phyloP scores from a whole-genome alignment of 2,113 vertebrate genomes.

The Paracanthobrama guichenoti region DNA sequence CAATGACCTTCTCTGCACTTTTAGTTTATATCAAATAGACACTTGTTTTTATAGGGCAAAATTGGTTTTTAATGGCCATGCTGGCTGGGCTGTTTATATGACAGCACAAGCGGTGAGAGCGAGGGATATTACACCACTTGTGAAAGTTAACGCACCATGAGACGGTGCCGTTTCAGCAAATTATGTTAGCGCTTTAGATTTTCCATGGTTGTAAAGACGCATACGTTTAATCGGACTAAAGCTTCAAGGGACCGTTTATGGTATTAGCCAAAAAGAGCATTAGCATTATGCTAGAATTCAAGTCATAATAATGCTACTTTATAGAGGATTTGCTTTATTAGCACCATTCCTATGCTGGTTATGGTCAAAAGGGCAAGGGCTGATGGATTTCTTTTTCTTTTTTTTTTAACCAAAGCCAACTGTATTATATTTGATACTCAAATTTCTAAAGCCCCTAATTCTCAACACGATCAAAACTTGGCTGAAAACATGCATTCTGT shows the following conservation, averaged over 20 bases:
- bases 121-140: slow-evolving; percentile 34
- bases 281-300: neutral
- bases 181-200: slow-evolving; percentile 30
- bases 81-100: slow-evolving; percentile 57
- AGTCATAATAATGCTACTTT: slow-evolving; percentile 5
- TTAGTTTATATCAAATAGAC: slow-evolving; percentile 47
- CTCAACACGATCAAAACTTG: neutral
- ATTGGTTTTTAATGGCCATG: slow-evolving; percentile 61
- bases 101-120: slow-evolving; percentile 36
- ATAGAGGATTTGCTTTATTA: slow-evolving; percentile 23
- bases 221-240: slow-evolving; percentile 40
- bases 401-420: neutral
- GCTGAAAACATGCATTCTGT: neutral
- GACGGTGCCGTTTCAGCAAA: slow-evolving; percentile 42
- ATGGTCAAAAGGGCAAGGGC: neutral
- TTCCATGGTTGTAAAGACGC: slow-evolving; percentile 39
- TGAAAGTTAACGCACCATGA: slow-evolving; percentile 64
- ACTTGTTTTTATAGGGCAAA: slow-evolving; percentile 51
- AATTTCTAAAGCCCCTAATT: neutral
- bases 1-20: slow-evolving; percentile 29
- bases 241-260: neutral
- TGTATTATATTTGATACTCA: neutral
- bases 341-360: neutral
- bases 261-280: slow-evolving; percentile 6
- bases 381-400: neutral